Evolutionary conservation across 30 jellyfish, hydroid and myxozoan genomes (phyloP).

Genomic region (Clytia hemisphaerica): DNA sequence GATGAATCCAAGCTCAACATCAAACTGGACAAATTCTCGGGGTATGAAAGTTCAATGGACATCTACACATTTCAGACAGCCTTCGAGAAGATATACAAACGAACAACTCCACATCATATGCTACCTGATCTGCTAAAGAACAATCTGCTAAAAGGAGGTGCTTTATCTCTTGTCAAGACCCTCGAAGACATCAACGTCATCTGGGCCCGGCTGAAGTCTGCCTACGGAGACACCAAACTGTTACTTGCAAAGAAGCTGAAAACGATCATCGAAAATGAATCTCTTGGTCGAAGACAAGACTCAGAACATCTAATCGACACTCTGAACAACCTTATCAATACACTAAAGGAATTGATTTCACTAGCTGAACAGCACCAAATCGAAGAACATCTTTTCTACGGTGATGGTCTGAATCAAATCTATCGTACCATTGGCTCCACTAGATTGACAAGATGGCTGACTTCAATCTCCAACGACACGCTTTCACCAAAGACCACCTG

Average conservation of each 20-base stretch:
- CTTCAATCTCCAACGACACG: neutral
- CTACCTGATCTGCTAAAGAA: too few species aligned
- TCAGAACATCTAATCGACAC: conserved; percentile 1
- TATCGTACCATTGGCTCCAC: neutral
- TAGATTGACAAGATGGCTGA: conserved; percentile 8
- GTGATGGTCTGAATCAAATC: conserved; percentile 4
- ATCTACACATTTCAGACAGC: neutral
- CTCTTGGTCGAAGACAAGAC: conserved; percentile 1
- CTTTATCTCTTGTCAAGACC: neutral
- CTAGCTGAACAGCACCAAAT: neutral
- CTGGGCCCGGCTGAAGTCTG: neutral
- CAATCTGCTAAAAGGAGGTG: neutral
- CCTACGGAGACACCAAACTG: neutral
- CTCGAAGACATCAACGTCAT: neutral
- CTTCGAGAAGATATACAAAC: too few species aligned
- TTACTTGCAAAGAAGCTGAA: conserved; percentile 5
- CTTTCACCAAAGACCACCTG: conserved; percentile 6
- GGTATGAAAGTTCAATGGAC: neutral
- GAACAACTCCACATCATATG: conserved; percentile 13
- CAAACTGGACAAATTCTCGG: neutral
- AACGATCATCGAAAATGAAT: neutral
- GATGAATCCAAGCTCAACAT: too few species aligned
- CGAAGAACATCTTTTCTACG: too few species aligned
- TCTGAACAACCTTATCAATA: conserved; percentile 2
- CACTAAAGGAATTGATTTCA: neutral